Conservation (phyloP, 2,888 invertebrate species). For the Candidula unifasciata region DNA sequence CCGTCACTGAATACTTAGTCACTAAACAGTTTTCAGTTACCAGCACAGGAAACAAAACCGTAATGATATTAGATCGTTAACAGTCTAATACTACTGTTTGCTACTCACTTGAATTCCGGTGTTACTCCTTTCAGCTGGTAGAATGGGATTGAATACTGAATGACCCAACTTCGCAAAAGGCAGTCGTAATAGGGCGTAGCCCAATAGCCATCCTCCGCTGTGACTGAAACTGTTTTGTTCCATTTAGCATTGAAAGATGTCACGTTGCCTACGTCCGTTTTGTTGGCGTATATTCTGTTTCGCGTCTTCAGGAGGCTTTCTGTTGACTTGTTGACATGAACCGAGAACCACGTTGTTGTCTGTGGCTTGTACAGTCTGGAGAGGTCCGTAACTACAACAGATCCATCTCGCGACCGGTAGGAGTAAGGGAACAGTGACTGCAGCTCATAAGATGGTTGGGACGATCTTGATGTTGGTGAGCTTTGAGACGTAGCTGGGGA, state of each 20-base stretch:
- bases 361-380: slow-evolving; percentile 52
- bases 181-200: slow-evolving; percentile 67
- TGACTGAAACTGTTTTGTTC: slow-evolving; percentile 51
- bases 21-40: too few species aligned
- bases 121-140: slow-evolving; percentile 54
- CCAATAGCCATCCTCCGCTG: slow-evolving; percentile 60
- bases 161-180: slow-evolving; percentile 62
- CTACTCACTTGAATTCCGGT: slow-evolving; percentile 64
- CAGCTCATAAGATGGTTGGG: neutral
- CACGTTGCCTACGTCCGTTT: slow-evolving; percentile 49
- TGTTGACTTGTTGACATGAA: slow-evolving; percentile 46
- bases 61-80: neutral
- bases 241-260: slow-evolving; percentile 41
- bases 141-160: slow-evolving; percentile 65
- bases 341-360: slow-evolving; percentile 52
- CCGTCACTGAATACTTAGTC: too few species aligned
- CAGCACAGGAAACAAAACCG: too few species aligned
- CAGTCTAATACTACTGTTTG: neutral
- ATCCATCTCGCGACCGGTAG: slow-evolving; percentile 48
- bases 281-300: slow-evolving; percentile 50
- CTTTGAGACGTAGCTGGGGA: neutral
- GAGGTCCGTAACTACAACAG: slow-evolving; percentile 55
- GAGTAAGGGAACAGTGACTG: slow-evolving; percentile 64
- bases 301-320: slow-evolving; percentile 27
- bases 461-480: neutral